These are phyloP conservation scores for Byasa hedistus DNA, from an alignment of 2,888 invertebrate species.

Conservation along the genomic window DNA sequence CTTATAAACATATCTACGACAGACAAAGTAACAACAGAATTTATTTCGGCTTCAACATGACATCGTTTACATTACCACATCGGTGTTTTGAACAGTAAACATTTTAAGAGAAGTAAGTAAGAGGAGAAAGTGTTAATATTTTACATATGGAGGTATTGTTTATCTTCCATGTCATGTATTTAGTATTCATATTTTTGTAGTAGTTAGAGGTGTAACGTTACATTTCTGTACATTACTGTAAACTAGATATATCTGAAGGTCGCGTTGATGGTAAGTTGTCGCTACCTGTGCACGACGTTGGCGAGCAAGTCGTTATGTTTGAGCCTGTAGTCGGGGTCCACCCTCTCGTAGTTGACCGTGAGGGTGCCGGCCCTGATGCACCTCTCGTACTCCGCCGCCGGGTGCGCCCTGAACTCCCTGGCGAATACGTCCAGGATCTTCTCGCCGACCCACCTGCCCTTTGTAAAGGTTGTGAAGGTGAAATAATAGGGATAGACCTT, in stretches of 20 bases:
- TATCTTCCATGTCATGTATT: constrained; percentile 16
- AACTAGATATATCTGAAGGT: too few species aligned
- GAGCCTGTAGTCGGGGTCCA: constrained; percentile 93
- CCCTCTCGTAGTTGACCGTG: constrained; percentile 95
- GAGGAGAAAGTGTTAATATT: constrained; percentile 26
- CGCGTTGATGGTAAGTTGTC: too few species aligned
- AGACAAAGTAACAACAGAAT: constrained; percentile 10
- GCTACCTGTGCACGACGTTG: constrained; percentile 95
- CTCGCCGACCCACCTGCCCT: constrained; percentile 97
- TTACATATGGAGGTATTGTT: constrained; percentile 21
- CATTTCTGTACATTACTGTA: constrained; percentile 4
- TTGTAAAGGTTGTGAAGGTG: constrained; percentile 97
- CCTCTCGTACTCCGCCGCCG: constrained; percentile 94
- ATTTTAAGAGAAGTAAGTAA: constrained; percentile 17
- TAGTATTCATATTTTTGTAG: constrained; percentile 8
- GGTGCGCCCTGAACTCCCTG: constrained; percentile 95
- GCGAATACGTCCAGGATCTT: constrained; percentile 95
- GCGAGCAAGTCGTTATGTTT: constrained; percentile 96
- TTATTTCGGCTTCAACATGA: constrained; percentile 4
- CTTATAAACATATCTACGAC: constrained; percentile 21
- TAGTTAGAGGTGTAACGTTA: neutral
- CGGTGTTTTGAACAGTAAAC: constrained; percentile 16
- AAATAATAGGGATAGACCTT: constrained; percentile 99
- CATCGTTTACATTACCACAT: constrained; percentile 25
- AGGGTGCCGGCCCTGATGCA: constrained; percentile 95